phyloP scores from a whole-genome alignment of 2,888 invertebrate species.

The Alcis repandata region DNA sequence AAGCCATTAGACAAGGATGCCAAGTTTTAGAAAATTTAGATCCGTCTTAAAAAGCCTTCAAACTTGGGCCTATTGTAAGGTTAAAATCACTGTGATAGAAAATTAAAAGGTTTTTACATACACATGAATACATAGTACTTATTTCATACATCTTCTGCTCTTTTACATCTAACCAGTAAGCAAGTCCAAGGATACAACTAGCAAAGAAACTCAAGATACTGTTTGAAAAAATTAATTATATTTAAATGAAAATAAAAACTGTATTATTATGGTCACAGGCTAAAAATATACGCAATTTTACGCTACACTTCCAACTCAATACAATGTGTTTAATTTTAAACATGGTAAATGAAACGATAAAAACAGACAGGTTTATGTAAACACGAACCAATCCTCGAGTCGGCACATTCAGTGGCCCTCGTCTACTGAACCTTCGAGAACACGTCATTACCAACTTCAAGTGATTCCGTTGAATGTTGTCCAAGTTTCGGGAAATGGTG shows the following conservation, averaged over 20 bases:
- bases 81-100: conserved; percentile 71
- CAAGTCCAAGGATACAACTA: not conserved
- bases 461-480: conserved; percentile 83
- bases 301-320: conserved; percentile 69
- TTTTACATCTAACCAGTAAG: not conserved
- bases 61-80: no score
- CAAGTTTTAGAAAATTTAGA: no score
- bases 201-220: conserved; percentile 47
- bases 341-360: conserved; percentile 71
- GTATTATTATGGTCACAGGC: conserved; percentile 79
- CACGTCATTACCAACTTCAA: conserved; percentile 79
- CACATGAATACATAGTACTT: not conserved
- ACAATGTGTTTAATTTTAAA: conserved; percentile 64
- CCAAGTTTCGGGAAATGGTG: conserved; percentile 73
- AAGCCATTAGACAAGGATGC: no score
- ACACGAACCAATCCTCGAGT: conserved; percentile 76
- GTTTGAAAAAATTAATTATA: conserved; percentile 72
- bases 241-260: conserved; percentile 83
- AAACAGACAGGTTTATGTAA: conserved; percentile 70
- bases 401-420: conserved; percentile 76
- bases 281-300: conserved; percentile 71
- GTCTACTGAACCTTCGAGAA: conserved; percentile 71
- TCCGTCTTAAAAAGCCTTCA: no score
- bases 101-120: conserved; percentile 59
- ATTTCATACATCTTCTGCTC: not conserved